phyloP scores from a whole-genome alignment of 2,797 vertebrate species.

The Gambusia yucatana region DNA sequence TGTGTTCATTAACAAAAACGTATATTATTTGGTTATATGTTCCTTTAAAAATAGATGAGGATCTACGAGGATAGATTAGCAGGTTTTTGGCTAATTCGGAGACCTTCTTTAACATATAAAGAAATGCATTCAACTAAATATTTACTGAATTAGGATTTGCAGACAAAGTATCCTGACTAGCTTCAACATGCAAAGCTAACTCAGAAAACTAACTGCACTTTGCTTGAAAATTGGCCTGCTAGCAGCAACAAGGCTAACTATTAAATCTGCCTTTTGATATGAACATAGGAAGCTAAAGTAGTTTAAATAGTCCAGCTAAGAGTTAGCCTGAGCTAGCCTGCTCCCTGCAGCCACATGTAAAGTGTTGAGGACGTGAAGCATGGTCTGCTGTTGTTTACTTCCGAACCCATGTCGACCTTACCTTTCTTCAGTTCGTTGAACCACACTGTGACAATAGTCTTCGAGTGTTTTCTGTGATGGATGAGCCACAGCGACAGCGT shows the following conservation, averaged over 20 bases:
- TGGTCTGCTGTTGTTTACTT: not conserved
- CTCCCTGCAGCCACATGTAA: not conserved
- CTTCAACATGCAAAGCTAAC: not conserved
- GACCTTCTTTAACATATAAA: not conserved
- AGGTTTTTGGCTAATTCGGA: not conserved
- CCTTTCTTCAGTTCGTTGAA: conserved; percentile 84
- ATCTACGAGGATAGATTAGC: not conserved
- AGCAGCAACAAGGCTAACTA: not conserved
- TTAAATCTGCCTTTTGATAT: not conserved
- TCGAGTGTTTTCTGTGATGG: conserved; percentile 87
- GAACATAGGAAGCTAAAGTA: too few relatives aligned
- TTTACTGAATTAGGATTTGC: not conserved
- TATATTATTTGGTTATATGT: not conserved
- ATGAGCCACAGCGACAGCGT: conserved; percentile 87
- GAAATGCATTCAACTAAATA: not conserved
- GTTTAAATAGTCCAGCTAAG: not conserved
- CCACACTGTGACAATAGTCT: conserved; percentile 85
- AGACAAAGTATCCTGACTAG: not conserved
- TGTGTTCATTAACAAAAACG: not conserved
- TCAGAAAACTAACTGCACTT: not conserved
- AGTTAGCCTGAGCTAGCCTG: conserved; percentile 12
- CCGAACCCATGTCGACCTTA: conserved; percentile 45
- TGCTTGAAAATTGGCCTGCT: not conserved
- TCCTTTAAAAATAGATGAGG: not conserved
- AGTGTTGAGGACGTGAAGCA: not conserved